Evolutionary conservation across 2,888 invertebrate species (phyloP).

Genomic region (Lamellibrachia columna): DNA sequence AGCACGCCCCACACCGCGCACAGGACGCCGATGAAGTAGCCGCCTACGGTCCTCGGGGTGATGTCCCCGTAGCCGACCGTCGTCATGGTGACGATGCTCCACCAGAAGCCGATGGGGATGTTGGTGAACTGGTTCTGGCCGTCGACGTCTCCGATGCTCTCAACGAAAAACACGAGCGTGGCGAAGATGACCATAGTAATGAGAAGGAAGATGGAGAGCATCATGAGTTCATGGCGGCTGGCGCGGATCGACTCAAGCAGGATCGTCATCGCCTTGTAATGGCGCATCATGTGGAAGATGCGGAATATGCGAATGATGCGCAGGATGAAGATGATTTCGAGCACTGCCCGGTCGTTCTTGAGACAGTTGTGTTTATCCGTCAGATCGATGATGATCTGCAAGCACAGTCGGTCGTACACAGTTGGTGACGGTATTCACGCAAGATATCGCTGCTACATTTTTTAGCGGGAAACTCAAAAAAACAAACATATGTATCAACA

Average conservation of each 20-base stretch:
- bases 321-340: slow-evolving; percentile 65
- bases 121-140: slow-evolving; percentile 23
- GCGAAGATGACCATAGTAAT: slow-evolving; percentile 51
- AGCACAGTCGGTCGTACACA: slow-evolving; percentile 28
- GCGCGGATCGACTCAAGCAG: slow-evolving; percentile 66
- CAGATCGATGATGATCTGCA: slow-evolving; percentile 51
- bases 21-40: slow-evolving; percentile 57
- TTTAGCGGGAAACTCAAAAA: no score
- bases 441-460: no score
- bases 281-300: slow-evolving; percentile 67
- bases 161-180: not conserved
- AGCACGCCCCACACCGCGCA: slow-evolving; percentile 62
- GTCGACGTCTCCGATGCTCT: not conserved
- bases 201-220: slow-evolving; percentile 55
- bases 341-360: slow-evolving; percentile 56
- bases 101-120: slow-evolving; percentile 64
- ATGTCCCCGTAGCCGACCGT: slow-evolving; percentile 63
- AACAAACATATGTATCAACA: no score
- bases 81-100: slow-evolving; percentile 65
- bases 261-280: slow-evolving; percentile 66
- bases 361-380: slow-evolving; percentile 56
- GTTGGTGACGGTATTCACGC: no score
- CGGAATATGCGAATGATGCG: slow-evolving; percentile 67
- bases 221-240: slow-evolving; percentile 47
- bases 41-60: slow-evolving; percentile 53